Evolutionary conservation across 2,113 vertebrate genomes (phyloP).

Genomic region (Rana temporaria): DNA sequence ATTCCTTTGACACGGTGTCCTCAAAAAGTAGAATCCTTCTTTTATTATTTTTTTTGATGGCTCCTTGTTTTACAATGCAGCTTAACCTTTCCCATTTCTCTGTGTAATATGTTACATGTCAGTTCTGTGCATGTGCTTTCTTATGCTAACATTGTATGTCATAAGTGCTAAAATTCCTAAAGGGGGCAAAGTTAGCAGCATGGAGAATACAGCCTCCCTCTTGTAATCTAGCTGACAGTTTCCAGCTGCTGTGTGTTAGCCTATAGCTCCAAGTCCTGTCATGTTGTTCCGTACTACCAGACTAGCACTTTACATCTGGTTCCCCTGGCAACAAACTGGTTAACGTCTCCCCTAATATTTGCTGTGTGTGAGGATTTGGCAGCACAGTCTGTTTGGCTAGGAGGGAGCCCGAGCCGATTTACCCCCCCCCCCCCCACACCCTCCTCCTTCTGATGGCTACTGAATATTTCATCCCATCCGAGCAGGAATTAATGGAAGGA

Average conservation of each 20-base stretch:
- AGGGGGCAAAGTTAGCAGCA: neutral
- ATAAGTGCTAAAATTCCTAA: neutral
- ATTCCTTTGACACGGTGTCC: too few species aligned
- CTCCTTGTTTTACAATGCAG: too few species aligned
- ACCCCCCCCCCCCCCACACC: neutral
- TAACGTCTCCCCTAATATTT: constrained; percentile 27
- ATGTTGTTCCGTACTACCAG: neutral
- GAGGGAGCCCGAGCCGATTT: neutral
- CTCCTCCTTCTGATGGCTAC: neutral
- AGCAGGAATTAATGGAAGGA: constrained; percentile 53
- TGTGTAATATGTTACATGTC: constrained; percentile 7
- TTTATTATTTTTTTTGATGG: too few species aligned
- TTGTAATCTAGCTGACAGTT: neutral
- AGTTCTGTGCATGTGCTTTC: neutral
- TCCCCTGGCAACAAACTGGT: constrained; percentile 38
- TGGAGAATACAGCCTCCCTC: neutral
- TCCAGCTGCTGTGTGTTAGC: constrained; percentile 24
- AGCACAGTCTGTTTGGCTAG: constrained; percentile 15
- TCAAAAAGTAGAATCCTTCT: too few species aligned
- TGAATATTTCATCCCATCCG: constrained; percentile 56
- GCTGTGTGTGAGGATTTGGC: constrained; percentile 42
- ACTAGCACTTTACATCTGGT: neutral
- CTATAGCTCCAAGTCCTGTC: constrained; percentile 8
- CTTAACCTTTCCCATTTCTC: too few species aligned
- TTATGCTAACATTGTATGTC: neutral